Evolutionary conservation across 1,140 invertebrate species (phyloP).

Genomic region (Campoletis sonorensis): DNA sequence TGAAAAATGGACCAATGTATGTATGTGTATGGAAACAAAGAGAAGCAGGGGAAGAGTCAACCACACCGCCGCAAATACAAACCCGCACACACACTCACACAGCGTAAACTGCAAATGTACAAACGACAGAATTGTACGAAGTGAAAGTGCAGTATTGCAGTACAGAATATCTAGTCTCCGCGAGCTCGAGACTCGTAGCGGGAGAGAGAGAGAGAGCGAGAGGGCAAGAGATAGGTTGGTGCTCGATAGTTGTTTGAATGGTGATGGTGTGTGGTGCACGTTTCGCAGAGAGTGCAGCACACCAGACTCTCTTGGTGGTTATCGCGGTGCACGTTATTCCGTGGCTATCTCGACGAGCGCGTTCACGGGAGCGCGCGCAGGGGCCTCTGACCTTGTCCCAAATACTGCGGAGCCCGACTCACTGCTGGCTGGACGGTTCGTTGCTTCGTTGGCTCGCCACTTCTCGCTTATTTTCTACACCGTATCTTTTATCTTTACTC

Average conservation of each 20-base stretch:
- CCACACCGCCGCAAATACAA: slow-evolving; percentile 52
- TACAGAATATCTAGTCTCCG: background rate
- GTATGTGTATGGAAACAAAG: background rate
- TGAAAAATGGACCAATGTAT: too few species aligned
- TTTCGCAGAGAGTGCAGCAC: slow-evolving; percentile 41
- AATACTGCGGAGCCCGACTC: slow-evolving; percentile 69
- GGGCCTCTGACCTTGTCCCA: slow-evolving; percentile 76
- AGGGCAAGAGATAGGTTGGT: background rate
- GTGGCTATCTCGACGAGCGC: slow-evolving; percentile 50
- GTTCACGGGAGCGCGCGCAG: slow-evolving; percentile 56
- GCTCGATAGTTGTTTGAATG: background rate
- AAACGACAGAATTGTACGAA: slow-evolving; percentile 57
- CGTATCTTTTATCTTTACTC: slow-evolving; percentile 21
- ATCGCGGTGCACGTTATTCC: slow-evolving; percentile 37
- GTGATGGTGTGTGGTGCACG: slow-evolving; percentile 47
- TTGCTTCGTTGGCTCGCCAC: slow-evolving; percentile 62
- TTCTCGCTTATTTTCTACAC: slow-evolving; percentile 52
- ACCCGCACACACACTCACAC: slow-evolving; percentile 42
- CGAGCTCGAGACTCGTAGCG: background rate
- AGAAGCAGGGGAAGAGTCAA: background rate
- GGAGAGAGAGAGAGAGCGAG: slow-evolving; percentile 3
- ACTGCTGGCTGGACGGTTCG: slow-evolving; percentile 59
- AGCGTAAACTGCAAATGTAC: slow-evolving; percentile 42
- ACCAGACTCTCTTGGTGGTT: slow-evolving; percentile 57
- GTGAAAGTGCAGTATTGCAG: slow-evolving; percentile 72